Evolutionary conservation across 2,113 vertebrate genomes (phyloP).

Genomic region (Oryzias melastigma): DNA sequence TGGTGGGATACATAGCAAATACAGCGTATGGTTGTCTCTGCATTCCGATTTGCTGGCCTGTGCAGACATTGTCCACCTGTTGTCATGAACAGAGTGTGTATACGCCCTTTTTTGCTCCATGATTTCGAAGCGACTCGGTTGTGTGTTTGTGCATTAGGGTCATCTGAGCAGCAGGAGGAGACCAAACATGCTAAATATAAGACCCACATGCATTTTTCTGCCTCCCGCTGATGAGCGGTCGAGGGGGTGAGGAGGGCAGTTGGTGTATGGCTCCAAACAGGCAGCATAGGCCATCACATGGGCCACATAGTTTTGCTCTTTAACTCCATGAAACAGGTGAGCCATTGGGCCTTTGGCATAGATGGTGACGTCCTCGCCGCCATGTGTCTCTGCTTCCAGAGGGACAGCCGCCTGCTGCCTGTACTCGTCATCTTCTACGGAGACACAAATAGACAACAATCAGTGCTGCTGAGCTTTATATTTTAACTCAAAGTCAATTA

Average conservation of each 20-base stretch:
- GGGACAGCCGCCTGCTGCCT: conserved; percentile 83
- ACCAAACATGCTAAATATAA: conserved; percentile 43
- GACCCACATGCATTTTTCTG: conserved; percentile 8
- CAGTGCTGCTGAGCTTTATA: too few relatives aligned
- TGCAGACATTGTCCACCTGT: conserved; percentile 10
- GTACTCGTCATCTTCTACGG: conserved; percentile 78
- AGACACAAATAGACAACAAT: background rate
- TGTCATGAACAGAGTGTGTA: conserved; percentile 2
- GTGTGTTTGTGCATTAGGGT: conserved; percentile 16
- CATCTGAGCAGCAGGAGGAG: conserved; percentile 69
- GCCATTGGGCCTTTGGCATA: conserved; percentile 83
- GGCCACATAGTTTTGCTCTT: conserved; percentile 82
- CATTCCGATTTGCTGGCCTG: conserved; percentile 5
- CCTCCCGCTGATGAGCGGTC: conserved; percentile 11
- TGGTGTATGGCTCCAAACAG: conserved; percentile 77
- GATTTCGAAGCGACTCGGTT: conserved; percentile 3
- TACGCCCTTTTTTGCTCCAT: conserved; percentile 8
- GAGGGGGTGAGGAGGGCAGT: conserved; percentile 64
- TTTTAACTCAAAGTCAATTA: too few relatives aligned
- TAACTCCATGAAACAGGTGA: conserved; percentile 80
- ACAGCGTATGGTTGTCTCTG: conserved; percentile 31
- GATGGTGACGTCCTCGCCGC: conserved; percentile 81
- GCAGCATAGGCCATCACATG: conserved; percentile 81
- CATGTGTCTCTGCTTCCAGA: conserved; percentile 78
- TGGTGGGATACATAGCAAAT: conserved; percentile 1